Conservation (phyloP, 1,140 invertebrate species). For the Vanessa tameamea region DNA sequence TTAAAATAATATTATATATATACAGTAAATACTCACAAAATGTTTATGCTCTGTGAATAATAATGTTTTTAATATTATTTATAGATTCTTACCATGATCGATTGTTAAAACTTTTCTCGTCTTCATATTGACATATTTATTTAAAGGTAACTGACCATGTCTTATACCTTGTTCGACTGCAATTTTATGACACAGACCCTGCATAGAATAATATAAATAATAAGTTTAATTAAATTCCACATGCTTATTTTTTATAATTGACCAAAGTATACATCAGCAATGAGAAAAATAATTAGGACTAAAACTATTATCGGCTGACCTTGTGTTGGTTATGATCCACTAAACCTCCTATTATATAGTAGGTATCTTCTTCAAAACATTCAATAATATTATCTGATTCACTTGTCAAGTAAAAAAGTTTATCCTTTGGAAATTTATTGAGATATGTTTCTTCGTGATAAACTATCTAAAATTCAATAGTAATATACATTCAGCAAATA, state of each 20-base stretch:
- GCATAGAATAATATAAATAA: slow-evolving; percentile 49
- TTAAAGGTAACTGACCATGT: slow-evolving; percentile 94
- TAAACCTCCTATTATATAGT: slow-evolving; percentile 97
- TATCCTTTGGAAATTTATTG: slow-evolving; percentile 87
- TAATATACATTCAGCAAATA: neutral
- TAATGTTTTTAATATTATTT: neutral
- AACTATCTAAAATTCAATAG: slow-evolving; percentile 81
- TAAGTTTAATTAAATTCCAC: neutral
- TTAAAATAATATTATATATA: too few species aligned
- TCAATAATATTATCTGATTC: slow-evolving; percentile 95
- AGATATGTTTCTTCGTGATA: slow-evolving; percentile 85
- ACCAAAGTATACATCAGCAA: neutral
- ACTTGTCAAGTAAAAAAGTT: slow-evolving; percentile 95
- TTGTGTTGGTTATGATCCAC: slow-evolving; percentile 99
- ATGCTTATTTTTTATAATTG: neutral
- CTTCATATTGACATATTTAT: slow-evolving; percentile 95
- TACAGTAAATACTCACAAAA: neutral
- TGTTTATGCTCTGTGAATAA: neutral
- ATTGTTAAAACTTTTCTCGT: slow-evolving; percentile 96
- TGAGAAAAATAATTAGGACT: too few species aligned
- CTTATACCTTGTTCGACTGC: slow-evolving; percentile 88
- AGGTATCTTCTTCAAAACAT: slow-evolving; percentile 87
- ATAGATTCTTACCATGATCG: slow-evolving; percentile 90
- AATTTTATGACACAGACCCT: slow-evolving; percentile 92
- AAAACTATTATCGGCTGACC: slow-evolving; percentile 71